Evolutionary conservation across 1,140 invertebrate species (phyloP).

Genomic region (Rhysida immarginata): DNA sequence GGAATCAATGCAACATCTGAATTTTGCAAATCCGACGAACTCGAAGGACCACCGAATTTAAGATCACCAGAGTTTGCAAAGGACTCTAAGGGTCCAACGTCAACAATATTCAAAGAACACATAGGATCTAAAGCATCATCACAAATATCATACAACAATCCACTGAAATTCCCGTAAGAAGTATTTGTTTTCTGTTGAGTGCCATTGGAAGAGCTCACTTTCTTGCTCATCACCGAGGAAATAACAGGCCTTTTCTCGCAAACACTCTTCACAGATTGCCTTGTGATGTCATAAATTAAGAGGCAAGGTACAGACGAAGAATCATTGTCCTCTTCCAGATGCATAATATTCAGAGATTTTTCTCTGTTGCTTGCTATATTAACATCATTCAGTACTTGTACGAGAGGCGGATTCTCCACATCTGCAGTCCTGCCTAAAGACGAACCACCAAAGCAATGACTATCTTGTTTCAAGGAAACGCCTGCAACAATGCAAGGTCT

Average conservation of each 20-base stretch:
- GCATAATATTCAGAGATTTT: slow-evolving; percentile 31
- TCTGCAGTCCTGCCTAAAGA: slow-evolving; percentile 27
- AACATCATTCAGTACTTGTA: slow-evolving; percentile 43
- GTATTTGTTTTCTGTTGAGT: slow-evolving; percentile 14
- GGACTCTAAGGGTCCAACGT: not conserved
- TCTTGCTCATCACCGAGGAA: no score
- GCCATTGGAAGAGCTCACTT: slow-evolving; percentile 4
- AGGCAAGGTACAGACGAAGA: not conserved
- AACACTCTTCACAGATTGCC: no score
- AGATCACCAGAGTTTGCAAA: not conserved
- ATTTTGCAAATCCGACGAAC: not conserved
- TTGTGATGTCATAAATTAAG: slow-evolving; percentile 1
- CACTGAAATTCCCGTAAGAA: slow-evolving; percentile 26
- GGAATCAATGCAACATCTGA: not conserved
- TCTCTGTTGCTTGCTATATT: slow-evolving; percentile 38
- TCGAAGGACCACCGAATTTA: slow-evolving; percentile 3
- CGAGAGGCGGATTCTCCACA: slow-evolving; percentile 34
- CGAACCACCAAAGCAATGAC: not conserved
- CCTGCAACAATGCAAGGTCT: slow-evolving; percentile 33
- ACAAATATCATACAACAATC: slow-evolving; percentile 26
- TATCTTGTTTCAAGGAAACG: slow-evolving; percentile 19
- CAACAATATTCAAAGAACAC: not conserved
- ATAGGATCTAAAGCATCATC: slow-evolving; percentile 5
- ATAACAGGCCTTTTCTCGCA: no score
- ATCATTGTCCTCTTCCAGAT: slow-evolving; percentile 19